Evolutionary conservation across 2,888 invertebrate genomes (phyloP), one percentile per base, ranked within the genome.

Genomic region (Pemphredon lugubris): DNA sequence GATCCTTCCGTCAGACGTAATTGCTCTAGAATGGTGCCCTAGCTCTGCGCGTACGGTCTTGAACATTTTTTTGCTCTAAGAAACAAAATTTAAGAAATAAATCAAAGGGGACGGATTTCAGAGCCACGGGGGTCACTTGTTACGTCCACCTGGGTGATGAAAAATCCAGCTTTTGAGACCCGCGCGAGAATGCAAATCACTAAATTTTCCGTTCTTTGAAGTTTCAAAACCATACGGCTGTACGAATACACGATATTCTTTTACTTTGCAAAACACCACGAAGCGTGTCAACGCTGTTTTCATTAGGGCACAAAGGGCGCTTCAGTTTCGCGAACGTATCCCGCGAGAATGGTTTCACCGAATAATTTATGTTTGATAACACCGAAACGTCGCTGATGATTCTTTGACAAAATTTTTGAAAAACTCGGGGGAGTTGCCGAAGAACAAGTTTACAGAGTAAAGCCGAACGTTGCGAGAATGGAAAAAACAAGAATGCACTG

Each of bases 11-110:
- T 48, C 34, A 50, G 45, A 57, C 54, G 58, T 68, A 72, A 66
- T 72, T 77, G 75, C 68, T 66, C 65, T 44, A 63, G 53, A 72
- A 68, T 54, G 63, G 45, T 57, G 42, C 18, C 47, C 63, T 23
- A 30, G 44, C 40, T 26, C 55, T 42, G 42, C 44, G 4, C 26
- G 26, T 7, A 7, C 26, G 26, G 26, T 26, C 26, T 3, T n/a
- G n/a, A 3, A 7, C 26, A 7, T 26, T 7, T 7, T 7, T 7
- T 26, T 7, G 26, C 26, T 26, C 7, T 7, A 7, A 26, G 26
- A 26, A 26, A 26, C 26, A 7, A 26, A 26, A 5, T 26, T 26
- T 7, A 7, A 26, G 26, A 26, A n/a, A n/a, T n/a, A n/a, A n/a
- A n/a, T n/a, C n/a, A n/a, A n/a, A n/a, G n/a, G n/a, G n/a, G n/a